A percentile compares a stretch with the other conserved stretches of the same genome.
Conservation (phyloP, 2,113 vertebrate species). For the Vulpes vulpes region DNA sequence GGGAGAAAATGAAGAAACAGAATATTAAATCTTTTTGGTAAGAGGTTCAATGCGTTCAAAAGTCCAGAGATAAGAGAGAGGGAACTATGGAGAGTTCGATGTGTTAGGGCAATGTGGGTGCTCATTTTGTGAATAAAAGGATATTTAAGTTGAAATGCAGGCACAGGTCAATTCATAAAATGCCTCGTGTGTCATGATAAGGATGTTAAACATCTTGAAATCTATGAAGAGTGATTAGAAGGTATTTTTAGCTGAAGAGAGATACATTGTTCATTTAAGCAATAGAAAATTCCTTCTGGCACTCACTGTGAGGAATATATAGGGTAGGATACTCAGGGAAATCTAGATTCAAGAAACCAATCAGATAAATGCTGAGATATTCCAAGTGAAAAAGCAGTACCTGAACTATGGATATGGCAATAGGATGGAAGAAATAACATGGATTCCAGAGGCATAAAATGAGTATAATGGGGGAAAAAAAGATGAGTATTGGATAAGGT, state of each 20-base stretch:
- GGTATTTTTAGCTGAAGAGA: background rate
- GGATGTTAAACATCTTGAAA: background rate
- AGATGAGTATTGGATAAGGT: background rate
- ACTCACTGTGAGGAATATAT: background rate
- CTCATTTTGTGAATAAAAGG: conserved; percentile 7
- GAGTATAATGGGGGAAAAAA: too few relatives aligned
- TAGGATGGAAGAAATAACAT: background rate
- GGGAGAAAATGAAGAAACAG: background rate
- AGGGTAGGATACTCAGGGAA: background rate
- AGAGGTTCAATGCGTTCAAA: background rate
- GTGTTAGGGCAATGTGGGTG: background rate
- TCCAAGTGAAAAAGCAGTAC: background rate
- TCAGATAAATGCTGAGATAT: background rate
- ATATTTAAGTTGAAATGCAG: background rate
- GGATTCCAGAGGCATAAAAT: background rate
- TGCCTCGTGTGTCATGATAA: background rate
- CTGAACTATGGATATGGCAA: background rate
- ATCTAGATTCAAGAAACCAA: background rate
- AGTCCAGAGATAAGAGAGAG: background rate
- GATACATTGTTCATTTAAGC: background rate
- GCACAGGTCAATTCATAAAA: background rate
- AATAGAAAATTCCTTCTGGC: background rate
- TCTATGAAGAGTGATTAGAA: background rate
- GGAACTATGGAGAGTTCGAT: background rate
- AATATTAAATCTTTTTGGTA: background rate